Percentiles rank a stretch among this genome's conserved stretches.
Conservation (phyloP, 2,113 vertebrate species). For the Hemibagrus wyckioides region DNA sequence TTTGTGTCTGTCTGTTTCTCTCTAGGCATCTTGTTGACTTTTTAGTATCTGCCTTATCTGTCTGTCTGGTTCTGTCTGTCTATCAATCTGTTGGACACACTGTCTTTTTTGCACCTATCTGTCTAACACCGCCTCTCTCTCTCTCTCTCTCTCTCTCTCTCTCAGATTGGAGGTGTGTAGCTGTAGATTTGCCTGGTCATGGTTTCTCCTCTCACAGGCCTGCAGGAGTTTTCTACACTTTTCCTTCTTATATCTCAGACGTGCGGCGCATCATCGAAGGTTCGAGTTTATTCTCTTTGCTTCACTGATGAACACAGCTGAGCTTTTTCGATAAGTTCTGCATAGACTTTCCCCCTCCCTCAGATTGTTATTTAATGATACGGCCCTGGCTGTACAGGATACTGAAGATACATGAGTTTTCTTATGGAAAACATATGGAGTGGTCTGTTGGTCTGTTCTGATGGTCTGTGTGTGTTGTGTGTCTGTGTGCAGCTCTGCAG, state of each 20-base stretch:
- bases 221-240: slow-evolving; percentile 74
- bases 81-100: not conserved
- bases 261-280: slow-evolving; percentile 76
- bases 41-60: not conserved
- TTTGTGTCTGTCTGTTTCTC: too few relatives aligned
- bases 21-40: not conserved
- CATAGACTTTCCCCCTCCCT: not conserved
- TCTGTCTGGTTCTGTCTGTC: not conserved
- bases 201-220: slow-evolving; percentile 83
- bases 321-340: not conserved
- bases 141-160: slow-evolving; percentile 49
- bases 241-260: slow-evolving; percentile 79
- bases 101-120: not conserved
- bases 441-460: not conserved
- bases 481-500: slow-evolving; percentile 79
- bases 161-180: slow-evolving; percentile 80
- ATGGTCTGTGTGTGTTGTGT: not conserved
- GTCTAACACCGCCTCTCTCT: slow-evolving; percentile 19
- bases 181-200: slow-evolving; percentile 86
- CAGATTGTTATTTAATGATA: not conserved
- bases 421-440: not conserved
- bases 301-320: not conserved
- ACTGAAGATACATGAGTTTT: not conserved
- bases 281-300: slow-evolving; percentile 42
- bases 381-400: not conserved